Evolutionary conservation across 1,140 invertebrate genomes (phyloP).

Genomic region (Neelides sp.): DNA sequence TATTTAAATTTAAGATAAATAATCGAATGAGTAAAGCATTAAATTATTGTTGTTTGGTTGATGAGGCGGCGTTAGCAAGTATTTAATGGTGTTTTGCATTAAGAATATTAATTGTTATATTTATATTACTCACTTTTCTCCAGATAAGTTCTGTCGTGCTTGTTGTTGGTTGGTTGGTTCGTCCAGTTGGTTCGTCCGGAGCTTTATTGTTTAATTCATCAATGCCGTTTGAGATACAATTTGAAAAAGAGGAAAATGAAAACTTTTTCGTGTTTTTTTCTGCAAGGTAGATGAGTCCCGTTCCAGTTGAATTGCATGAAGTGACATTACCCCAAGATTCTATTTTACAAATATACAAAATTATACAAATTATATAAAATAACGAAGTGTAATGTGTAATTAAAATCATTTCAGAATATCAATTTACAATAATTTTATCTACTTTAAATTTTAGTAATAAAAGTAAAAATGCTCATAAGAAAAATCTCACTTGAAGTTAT

Average conservation of each 20-base stretch:
- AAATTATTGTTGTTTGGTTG: too few species aligned
- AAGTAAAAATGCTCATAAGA: not conserved
- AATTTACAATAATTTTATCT: conserved; percentile 2
- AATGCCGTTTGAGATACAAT: conserved; percentile 37
- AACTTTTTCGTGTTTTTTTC: conserved; percentile 62
- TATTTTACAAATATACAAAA: conserved; percentile 35
- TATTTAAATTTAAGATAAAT: too few species aligned
- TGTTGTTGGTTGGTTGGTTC: too few species aligned
- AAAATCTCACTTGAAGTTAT: conserved; percentile 51
- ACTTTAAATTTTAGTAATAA: conserved; percentile 3
- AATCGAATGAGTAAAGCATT: too few species aligned
- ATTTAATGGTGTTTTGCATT: too few species aligned
- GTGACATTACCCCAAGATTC: conserved; percentile 55
- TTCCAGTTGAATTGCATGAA: conserved; percentile 57
- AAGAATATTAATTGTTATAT: too few species aligned
- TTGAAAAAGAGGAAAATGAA: conserved; percentile 57
- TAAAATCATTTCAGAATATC: not conserved
- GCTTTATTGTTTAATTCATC: conserved; percentile 27
- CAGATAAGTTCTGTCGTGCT: conserved; percentile 40
- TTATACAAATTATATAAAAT: not conserved
- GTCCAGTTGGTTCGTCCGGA: too few species aligned
- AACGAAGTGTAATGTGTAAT: conserved; percentile 13
- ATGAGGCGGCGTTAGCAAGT: too few species aligned
- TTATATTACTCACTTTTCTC: conserved; percentile 56
- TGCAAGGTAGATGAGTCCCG: conserved; percentile 59